Conservation (phyloP, 2,113 vertebrate genomes). For the Delphinapterus leucas region DNA sequence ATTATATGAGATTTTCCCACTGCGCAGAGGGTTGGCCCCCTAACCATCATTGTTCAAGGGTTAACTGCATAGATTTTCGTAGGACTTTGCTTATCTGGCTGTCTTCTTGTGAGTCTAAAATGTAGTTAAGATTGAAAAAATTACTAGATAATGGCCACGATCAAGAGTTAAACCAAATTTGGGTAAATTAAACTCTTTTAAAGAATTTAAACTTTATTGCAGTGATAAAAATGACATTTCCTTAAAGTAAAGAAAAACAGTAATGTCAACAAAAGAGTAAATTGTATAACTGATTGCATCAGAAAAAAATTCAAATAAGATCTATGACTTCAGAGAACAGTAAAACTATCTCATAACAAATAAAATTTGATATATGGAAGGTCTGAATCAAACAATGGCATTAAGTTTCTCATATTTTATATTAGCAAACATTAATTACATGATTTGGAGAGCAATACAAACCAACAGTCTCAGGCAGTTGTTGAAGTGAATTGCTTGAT, state of each 20-base stretch:
- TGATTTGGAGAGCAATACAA: conserved; percentile 75
- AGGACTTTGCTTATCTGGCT: not conserved
- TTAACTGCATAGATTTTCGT: not conserved
- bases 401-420: not conserved
- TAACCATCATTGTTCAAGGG: not conserved
- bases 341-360: not conserved
- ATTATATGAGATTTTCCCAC: not conserved
- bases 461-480: conserved; percentile 96
- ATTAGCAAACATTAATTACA: conserved; percentile 23
- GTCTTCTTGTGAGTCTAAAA: not conserved
- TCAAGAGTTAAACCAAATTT: not conserved
- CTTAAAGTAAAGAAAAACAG: conserved; percentile 28
- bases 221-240: conserved; percentile 4
- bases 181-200: not conserved
- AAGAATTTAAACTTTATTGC: not conserved
- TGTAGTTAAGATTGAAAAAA: not conserved
- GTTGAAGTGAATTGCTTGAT: conserved; percentile 95
- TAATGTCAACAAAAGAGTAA: not conserved
- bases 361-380: not conserved
- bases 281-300: not conserved
- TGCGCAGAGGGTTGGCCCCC: not conserved
- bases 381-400: not conserved
- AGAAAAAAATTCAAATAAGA: not conserved
- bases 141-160: conserved; percentile 17
- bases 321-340: not conserved